Conservation (phyloP, 1,140 invertebrate species). For the Bombus consobrinus region DNA sequence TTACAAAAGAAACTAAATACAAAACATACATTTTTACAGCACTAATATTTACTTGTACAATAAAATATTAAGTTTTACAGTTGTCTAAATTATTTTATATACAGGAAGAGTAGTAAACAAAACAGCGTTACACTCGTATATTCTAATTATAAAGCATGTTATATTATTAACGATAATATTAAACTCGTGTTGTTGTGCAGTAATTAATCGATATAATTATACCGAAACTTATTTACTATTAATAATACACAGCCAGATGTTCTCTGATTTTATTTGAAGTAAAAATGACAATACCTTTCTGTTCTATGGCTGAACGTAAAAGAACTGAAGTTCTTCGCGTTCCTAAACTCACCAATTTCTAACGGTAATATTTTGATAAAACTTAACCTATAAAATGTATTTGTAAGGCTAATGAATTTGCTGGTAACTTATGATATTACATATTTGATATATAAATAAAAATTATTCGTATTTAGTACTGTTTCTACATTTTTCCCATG, state of each 20-base stretch:
- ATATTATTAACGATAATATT: conserved; percentile 18
- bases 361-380: not conserved
- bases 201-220: conserved; percentile 28
- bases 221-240: not conserved
- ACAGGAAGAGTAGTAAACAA: not conserved
- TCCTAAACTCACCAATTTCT: conserved; percentile 34
- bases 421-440: not conserved
- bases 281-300: conserved; percentile 66
- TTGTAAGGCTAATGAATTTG: not conserved
- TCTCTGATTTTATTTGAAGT: conserved; percentile 61
- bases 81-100: not conserved
- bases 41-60: not conserved
- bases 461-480: not conserved
- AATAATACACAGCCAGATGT: conserved; percentile 57
- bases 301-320: conserved; percentile 59
- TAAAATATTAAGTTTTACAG: not conserved
- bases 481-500: not conserved
- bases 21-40: not conserved
- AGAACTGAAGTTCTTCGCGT: conserved; percentile 49
- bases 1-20: not conserved
- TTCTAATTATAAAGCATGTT: not conserved
- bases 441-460: not conserved
- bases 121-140: not conserved
- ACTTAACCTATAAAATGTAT: not conserved
- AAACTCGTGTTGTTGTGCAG: not conserved